Evolutionary conservation across 2,888 invertebrate genomes (phyloP).

Genomic region (Nomada flava): DNA sequence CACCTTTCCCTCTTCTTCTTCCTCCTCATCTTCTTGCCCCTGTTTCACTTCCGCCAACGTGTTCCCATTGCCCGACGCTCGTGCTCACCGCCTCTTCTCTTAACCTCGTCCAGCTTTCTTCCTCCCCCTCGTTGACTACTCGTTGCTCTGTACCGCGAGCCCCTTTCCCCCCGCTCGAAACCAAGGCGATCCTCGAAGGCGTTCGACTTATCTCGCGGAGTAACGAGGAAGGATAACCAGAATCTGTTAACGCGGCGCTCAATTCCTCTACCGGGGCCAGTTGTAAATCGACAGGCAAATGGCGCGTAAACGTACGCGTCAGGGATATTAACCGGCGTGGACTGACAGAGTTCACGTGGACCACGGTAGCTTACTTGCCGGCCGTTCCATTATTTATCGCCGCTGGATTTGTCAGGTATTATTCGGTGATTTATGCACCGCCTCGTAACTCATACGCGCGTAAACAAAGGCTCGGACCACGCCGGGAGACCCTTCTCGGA

Average conservation of each 20-base stretch:
- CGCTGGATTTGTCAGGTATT: constrained; percentile 59
- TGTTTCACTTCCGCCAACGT: background rate
- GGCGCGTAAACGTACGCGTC: constrained; percentile 65
- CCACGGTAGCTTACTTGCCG: constrained; percentile 53
- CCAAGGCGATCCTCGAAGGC: constrained; percentile 28
- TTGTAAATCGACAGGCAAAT: constrained; percentile 66
- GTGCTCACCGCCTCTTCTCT: constrained; percentile 48
- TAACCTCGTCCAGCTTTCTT: constrained; percentile 46
- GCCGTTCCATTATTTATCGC: constrained; percentile 59
- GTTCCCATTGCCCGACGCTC: constrained; percentile 16
- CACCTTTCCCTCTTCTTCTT: constrained; percentile 8
- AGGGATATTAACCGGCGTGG: constrained; percentile 57
- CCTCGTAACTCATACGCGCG: constrained; percentile 55
- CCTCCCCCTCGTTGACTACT: constrained; percentile 39
- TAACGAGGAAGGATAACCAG: constrained; percentile 60
- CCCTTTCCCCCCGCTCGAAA: constrained; percentile 32
- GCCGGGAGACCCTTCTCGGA: constrained; percentile 9
- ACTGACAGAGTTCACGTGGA: constrained; percentile 56
- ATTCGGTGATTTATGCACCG: constrained; percentile 58
- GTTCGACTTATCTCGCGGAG: constrained; percentile 37
- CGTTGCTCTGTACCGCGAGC: constrained; percentile 38
- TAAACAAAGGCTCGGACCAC: constrained; percentile 57
- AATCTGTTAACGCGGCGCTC: constrained; percentile 68
- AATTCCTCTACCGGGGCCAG: constrained; percentile 58
- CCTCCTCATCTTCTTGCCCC: background rate